Percentiles rank a stretch among this genome's conserved stretches.
phyloP scores from a whole-genome alignment of 1,140 invertebrate species.

The Drosophila kohkoa region DNA sequence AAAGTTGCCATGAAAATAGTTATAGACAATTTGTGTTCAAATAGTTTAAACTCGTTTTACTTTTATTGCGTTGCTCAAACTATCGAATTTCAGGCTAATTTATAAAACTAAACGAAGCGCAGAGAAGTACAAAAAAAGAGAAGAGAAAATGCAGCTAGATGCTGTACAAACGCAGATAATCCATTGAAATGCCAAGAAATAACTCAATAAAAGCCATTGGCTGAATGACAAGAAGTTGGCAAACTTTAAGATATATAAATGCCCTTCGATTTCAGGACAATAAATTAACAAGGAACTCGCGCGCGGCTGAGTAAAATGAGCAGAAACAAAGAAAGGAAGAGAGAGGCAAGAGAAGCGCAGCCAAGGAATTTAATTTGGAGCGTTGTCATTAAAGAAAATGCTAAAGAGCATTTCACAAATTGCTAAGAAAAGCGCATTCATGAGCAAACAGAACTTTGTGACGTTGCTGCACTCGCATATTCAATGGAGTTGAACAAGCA shows the following conservation, averaged over 20 bases:
- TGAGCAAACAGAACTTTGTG: constrained; percentile 22
- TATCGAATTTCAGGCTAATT: constrained; percentile 61
- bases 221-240: constrained; percentile 76
- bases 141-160: constrained; percentile 20
- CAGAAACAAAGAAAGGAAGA: constrained; percentile 8
- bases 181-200: constrained; percentile 58
- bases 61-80: constrained; percentile 49
- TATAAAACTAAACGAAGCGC: constrained; percentile 26
- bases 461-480: constrained; percentile 47
- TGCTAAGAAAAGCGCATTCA: constrained; percentile 17
- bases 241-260: constrained; percentile 68
- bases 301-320: background rate
- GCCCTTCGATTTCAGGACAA: constrained; percentile 61
- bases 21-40: constrained; percentile 30
- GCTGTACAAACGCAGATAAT: constrained; percentile 49
- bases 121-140: background rate
- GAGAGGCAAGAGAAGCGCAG: constrained; percentile 40
- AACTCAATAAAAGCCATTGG: constrained; percentile 67
- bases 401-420: constrained; percentile 8
- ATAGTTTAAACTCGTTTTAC: constrained; percentile 33
- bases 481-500: constrained; percentile 69
- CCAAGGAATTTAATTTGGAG: constrained; percentile 61
- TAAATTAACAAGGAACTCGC: constrained; percentile 58
- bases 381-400: constrained; percentile 53
- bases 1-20: constrained; percentile 49